Evolutionary conservation across 2,888 invertebrate genomes (phyloP).

Genomic region (Sinodicranocentrus sp.): DNA sequence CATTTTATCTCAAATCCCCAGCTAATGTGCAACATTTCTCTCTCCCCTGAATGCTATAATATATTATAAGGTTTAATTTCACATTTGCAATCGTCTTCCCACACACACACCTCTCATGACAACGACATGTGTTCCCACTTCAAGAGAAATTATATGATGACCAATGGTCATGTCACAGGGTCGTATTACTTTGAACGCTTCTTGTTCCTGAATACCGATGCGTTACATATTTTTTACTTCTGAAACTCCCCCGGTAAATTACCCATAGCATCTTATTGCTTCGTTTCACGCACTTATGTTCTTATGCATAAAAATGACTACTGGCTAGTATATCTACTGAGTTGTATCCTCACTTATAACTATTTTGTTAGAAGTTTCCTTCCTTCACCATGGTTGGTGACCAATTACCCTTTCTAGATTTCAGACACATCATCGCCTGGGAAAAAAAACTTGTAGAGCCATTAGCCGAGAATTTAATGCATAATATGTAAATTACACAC

Average conservation of each 20-base stretch:
- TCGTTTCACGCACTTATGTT: constrained; percentile 69
- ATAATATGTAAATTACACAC: too few species aligned
- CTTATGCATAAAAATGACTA: too few species aligned
- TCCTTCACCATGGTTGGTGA: too few species aligned
- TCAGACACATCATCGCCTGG: too few species aligned
- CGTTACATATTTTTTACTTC: neutral
- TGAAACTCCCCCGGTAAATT: constrained; percentile 44
- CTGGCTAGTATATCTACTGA: too few species aligned
- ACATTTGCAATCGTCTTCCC: neutral
- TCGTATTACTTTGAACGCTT: constrained; percentile 15
- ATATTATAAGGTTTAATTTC: constrained; percentile 25
- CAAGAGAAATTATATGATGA: constrained; percentile 19
- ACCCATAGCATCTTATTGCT: constrained; percentile 62
- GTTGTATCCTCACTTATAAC: too few species aligned
- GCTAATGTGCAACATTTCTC: neutral
- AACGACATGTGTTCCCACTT: neutral
- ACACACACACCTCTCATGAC: constrained; percentile 3
- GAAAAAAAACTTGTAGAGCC: too few species aligned
- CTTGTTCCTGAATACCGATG: too few species aligned
- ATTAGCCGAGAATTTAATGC: too few species aligned
- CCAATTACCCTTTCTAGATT: too few species aligned
- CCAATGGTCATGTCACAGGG: constrained; percentile 59
- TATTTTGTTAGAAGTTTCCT: too few species aligned
- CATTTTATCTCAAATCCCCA: constrained; percentile 1
- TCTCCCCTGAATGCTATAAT: too few species aligned